Conservation (phyloP, 2,797 vertebrate species). For the Poeciliopsis gracilis region DNA sequence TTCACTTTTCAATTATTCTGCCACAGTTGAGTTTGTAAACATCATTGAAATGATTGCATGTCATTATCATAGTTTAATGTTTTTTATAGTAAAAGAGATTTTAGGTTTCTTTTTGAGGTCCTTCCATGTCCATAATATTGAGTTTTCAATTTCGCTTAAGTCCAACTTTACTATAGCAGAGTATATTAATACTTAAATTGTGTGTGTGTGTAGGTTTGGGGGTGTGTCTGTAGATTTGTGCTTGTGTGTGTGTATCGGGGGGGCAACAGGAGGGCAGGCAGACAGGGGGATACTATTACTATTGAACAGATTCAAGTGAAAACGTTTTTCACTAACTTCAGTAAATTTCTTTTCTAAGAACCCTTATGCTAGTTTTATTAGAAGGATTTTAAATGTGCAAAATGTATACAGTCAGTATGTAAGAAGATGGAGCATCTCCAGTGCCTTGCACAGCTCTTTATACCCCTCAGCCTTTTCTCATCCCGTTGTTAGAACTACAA, state of each 20-base stretch:
- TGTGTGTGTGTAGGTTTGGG: not conserved
- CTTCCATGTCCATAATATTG: not conserved
- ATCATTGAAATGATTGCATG: not conserved
- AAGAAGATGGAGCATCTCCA: not conserved
- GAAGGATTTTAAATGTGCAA: not conserved
- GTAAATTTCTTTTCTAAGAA: not conserved
- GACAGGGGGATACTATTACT: constrained; percentile 10
- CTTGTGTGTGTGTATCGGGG: not conserved
- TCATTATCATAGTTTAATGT: not conserved
- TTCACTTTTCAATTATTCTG: not conserved
- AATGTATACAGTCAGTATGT: not conserved
- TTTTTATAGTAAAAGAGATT: not conserved
- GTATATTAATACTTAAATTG: constrained; percentile 64
- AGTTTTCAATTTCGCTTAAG: not conserved
- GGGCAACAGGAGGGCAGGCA: constrained; percentile 31
- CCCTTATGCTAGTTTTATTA: not conserved
- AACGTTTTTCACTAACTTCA: not conserved
- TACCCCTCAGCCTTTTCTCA: not conserved
- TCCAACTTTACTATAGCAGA: not conserved
- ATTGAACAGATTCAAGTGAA: not conserved
- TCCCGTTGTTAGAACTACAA: not conserved
- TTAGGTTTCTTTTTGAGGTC: not conserved
- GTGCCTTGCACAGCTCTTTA: not conserved
- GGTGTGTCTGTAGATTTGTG: too few species aligned
- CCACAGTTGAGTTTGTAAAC: not conserved